Evolutionary conservation across 2,797 vertebrate species (phyloP).

Genomic region (Manis pentadactyla): DNA sequence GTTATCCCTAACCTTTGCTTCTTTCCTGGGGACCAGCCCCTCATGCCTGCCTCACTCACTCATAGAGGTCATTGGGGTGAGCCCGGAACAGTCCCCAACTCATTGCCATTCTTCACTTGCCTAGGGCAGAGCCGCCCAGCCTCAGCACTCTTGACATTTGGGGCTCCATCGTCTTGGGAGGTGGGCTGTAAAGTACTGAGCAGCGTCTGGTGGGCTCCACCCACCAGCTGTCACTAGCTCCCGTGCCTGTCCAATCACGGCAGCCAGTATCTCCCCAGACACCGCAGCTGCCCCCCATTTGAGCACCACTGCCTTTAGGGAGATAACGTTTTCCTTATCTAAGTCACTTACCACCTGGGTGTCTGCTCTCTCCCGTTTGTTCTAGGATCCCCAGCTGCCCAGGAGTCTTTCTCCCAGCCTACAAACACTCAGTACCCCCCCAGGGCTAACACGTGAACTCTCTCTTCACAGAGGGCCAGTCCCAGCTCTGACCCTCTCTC

Average conservation of each 20-base stretch:
- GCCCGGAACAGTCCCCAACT: background rate
- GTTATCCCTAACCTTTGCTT: background rate
- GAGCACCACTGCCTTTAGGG: background rate
- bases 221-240: rapidly evolving
- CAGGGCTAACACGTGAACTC: background rate
- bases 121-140: background rate
- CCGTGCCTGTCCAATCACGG: too few species aligned
- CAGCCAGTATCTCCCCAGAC: background rate
- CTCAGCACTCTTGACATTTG: background rate
- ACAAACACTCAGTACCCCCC: background rate
- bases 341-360: background rate
- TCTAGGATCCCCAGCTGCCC: background rate
- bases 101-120: too few species aligned
- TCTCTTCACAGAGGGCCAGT: background rate
- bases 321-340: background rate
- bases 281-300: background rate
- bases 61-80: background rate
- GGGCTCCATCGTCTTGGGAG: background rate
- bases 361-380: background rate
- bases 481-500: background rate
- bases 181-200: background rate
- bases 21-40: background rate
- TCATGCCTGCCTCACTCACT: background rate
- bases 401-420: background rate
- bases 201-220: background rate